A percentile compares a stretch with the other conserved stretches of the same genome.
These are phyloP conservation scores for Lepus timidus DNA, from an alignment of 2,113 vertebrate species.

Conservation along the genomic window DNA sequence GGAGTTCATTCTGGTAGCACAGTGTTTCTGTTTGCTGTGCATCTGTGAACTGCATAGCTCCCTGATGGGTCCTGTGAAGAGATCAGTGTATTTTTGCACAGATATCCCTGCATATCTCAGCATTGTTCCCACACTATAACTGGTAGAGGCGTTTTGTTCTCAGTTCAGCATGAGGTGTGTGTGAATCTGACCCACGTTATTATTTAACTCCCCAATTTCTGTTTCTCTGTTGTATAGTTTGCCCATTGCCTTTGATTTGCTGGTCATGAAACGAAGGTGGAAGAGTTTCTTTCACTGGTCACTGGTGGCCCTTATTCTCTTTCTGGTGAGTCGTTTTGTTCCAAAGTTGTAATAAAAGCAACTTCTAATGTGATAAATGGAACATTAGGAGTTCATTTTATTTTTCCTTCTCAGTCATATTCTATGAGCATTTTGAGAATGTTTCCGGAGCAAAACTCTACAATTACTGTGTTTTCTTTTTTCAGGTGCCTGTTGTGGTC, in stretches of 20 bases:
- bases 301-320: conserved; percentile 91
- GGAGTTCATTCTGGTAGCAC: not conserved
- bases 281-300: conserved; percentile 94
- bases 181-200: not conserved
- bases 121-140: not conserved
- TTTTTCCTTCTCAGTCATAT: conserved; percentile 30
- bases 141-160: not conserved
- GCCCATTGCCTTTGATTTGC: conserved; percentile 96
- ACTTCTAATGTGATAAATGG: conserved; percentile 42
- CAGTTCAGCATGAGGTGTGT: not conserved
- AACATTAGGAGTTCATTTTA: not conserved
- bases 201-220: not conserved
- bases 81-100: conserved; percentile 7
- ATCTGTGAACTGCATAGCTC: not conserved
- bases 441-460: not conserved
- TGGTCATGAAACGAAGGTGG: conserved; percentile 94
- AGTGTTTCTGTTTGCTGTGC: conserved; percentile 18
- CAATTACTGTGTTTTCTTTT: conserved; percentile 75
- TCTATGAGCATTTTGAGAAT: not conserved
- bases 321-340: conserved; percentile 92
- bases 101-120: not conserved
- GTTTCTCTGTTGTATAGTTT: conserved; percentile 86
- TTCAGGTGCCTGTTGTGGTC: conserved; percentile 93
- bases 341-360: not conserved
- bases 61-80: not conserved